Evolutionary conservation across 2,888 invertebrate genomes (phyloP), one percentile per base, ranked within the genome.

Genomic region (Tenthredo distinguenda): DNA sequence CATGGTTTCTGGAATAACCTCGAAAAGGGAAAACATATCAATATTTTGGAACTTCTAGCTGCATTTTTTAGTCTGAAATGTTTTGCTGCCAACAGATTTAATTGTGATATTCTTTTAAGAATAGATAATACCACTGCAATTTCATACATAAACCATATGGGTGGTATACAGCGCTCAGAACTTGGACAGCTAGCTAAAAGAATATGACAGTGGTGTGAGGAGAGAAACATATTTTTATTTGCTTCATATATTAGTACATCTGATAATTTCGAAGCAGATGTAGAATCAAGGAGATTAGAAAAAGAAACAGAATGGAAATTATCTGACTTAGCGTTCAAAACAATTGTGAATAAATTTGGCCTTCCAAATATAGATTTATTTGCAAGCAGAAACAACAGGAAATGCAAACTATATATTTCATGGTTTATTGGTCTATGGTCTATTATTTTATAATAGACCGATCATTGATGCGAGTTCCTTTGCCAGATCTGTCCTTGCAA

Each of bases 291-390:
- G 26, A 72, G 86, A 37, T 50, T 87, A 18, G 85, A 87, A 47
- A 15, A 74, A 15, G 87, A 88, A 71, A 87, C 87, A 21, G 87
- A 88, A 62, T 88, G 68, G 72, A 40, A 71, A 34, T 47, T 87
- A 37, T 81, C 86, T 31, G 12, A 62, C 37, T 15, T 43, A 1
- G 86, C 86, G 5, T 87, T 85, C 18, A 21, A 26, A 12, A n/a
- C 62, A 5, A 86, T 88, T 15, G 2, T 15, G 31, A n/a, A 58
- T 21, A 50, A 0, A 43, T 86, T 85, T 6, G 85, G 87, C 0
- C 12, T 18, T 7, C 87, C 88, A 18, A 86, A 87, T 10, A 87
- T 88, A 12, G 87, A 89, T 84, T 84, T 88, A 58, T 89, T 89
- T 37, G 88, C 88, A 18, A 83, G 86, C 10, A 83, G 86, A 43